These are phyloP conservation scores for Hermodice carunculata DNA, from an alignment of 2,888 invertebrate genomes.

Conservation along the genomic window DNA sequence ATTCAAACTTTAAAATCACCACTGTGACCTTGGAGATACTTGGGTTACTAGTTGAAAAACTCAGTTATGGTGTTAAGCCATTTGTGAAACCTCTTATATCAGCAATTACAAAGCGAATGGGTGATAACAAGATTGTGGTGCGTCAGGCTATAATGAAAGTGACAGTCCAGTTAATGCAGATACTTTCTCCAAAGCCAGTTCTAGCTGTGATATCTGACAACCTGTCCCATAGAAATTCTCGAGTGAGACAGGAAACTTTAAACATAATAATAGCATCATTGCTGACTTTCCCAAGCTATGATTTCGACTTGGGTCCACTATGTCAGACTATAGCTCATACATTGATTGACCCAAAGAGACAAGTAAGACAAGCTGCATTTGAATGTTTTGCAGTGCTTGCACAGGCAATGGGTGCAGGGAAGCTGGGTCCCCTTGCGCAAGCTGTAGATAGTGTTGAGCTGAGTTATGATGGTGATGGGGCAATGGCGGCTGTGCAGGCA, in stretches of 20 bases:
- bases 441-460: constrained; percentile 71
- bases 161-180: constrained; percentile 72
- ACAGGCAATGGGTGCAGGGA: constrained; percentile 77
- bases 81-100: constrained; percentile 71
- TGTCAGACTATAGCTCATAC: constrained; percentile 71
- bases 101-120: constrained; percentile 70
- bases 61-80: constrained; percentile 68
- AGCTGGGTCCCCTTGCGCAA: constrained; percentile 74
- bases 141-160: constrained; percentile 72
- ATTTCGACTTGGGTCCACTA: constrained; percentile 75
- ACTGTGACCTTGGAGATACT: constrained; percentile 71
- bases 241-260: constrained; percentile 81
- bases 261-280: constrained; percentile 83
- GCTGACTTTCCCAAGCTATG: constrained; percentile 83
- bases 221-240: constrained; percentile 70
- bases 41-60: constrained; percentile 69
- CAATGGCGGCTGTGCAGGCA: constrained; percentile 79
- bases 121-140: constrained; percentile 72
- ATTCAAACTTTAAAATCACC: constrained; percentile 74
- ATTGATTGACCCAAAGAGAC: constrained; percentile 77
- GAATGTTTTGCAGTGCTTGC: constrained; percentile 85
- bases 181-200: constrained; percentile 72
- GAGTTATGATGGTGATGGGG: constrained; percentile 67
- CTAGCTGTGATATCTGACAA: constrained; percentile 73
- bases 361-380: constrained; percentile 83